Evolutionary conservation across 2,113 vertebrate genomes (phyloP), one percentile per base, ranked within the genome.

Genomic region (Lepidothrix coronata): DNA sequence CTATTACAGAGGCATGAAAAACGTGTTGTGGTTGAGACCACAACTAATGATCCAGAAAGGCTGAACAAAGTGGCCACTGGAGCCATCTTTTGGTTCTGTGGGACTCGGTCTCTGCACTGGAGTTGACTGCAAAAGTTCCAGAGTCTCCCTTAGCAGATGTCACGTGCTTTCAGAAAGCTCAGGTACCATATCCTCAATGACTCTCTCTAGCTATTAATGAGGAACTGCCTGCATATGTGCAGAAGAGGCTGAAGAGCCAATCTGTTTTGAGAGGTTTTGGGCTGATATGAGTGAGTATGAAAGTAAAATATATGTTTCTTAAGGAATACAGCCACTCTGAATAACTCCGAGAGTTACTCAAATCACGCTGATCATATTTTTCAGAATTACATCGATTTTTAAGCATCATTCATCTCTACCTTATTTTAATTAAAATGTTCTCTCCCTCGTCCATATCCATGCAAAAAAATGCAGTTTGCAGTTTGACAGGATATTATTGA

Each of bases 401-500:
- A 97, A 90, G 93, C 89, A 94, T 85, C 85, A 96, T 96, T 97
- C 59, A 92, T 94, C 74, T 96, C 91, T 82, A 95, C 85, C 59
- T 97, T 79, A 59, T 93, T 97, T 95, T 97, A 98, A 98, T 98
- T 97, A 97, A 97, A 96, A 92, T 58, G 61, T 70, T 90, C 91
- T 91, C 85, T 95, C 80, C 93, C 71, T 57, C 84, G 88, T 94
- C 73, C 57, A 86, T 90, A 93, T 63, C 93, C 92, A 93, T 95
- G 91, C 93, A 97, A 97, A 98, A 41, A 41, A 98, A 93, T 58
- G 75, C 95, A 96, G 96, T 94, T 95, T 97, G 85, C 93, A 85
- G 87, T 97, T 96, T 98, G 97, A 97, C 95, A 97, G 93, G 77
- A 84, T 98, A 97, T 98, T 98, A 97, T 97, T 97, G 97, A 98